Conservation (phyloP, 2,113 vertebrate genomes). For the Hystrix brachyura region DNA sequence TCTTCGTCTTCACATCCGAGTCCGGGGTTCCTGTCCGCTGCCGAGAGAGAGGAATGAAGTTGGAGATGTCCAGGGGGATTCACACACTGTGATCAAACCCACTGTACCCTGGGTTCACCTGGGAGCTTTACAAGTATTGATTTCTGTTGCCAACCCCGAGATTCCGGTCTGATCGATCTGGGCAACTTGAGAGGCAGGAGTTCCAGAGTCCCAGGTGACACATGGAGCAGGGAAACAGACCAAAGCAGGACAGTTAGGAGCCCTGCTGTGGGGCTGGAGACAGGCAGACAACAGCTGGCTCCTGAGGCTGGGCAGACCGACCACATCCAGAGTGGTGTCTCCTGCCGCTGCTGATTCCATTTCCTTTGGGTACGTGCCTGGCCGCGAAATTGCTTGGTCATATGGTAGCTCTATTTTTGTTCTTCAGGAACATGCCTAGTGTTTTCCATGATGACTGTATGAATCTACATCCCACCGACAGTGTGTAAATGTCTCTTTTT, state of each 20-base stretch:
- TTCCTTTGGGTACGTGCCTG: too few relatives aligned
- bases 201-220: neutral
- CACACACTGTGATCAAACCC: rapidly evolving
- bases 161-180: neutral
- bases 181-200: neutral
- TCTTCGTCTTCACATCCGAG: neutral
- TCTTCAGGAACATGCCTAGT: neutral
- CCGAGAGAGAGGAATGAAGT: neutral
- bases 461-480: too few relatives aligned
- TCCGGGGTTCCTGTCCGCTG: neutral
- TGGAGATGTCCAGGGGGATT: rapidly evolving
- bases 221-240: neutral
- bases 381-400: neutral
- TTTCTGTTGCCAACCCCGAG: neutral
- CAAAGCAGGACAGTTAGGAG: neutral
- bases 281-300: too few relatives aligned
- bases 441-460: neutral
- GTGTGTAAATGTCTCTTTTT: neutral
- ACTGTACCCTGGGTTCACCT: neutral
- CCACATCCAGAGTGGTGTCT: neutral
- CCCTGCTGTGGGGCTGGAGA: neutral
- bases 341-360: neutral
- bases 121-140: neutral
- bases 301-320: rapidly evolving
- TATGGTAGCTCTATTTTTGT: neutral